These are phyloP conservation scores for Oreochromis tanganicae DNA, from an alignment of 2,113 vertebrate species.

Conservation along the genomic window DNA sequence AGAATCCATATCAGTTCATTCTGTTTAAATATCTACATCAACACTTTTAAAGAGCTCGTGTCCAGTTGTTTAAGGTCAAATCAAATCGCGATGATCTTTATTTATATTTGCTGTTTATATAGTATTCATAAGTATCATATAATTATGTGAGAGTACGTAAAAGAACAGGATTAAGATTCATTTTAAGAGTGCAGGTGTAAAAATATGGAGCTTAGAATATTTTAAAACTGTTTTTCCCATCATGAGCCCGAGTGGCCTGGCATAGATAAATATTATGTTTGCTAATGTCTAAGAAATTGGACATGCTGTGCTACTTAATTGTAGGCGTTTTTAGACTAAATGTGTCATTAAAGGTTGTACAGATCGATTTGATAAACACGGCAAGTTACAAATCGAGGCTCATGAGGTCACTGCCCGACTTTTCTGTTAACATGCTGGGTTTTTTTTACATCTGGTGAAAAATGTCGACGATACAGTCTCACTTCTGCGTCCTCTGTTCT, in stretches of 20 bases:
- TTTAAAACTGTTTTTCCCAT: not conserved
- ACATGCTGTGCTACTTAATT: not conserved
- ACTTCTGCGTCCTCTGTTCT: not conserved
- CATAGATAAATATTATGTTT: fast-evolving
- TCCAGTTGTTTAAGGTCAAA: not conserved
- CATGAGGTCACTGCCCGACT: not conserved
- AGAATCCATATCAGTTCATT: not conserved
- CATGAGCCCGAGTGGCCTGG: not conserved
- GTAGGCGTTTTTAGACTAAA: not conserved
- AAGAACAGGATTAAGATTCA: not conserved
- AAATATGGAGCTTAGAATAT: not conserved
- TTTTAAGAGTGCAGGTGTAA: not conserved
- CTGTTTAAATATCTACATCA: not conserved
- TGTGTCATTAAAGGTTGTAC: not conserved
- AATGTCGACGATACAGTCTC: not conserved
- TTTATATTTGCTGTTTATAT: not conserved
- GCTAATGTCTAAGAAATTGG: not conserved
- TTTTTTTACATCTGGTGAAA: not conserved
- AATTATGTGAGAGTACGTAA: not conserved
- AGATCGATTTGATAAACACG: fast-evolving
- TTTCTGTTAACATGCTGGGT: fast-evolving
- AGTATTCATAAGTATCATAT: not conserved
- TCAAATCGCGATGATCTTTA: not conserved
- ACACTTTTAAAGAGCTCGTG: too few relatives aligned
- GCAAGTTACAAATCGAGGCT: not conserved